Base-by-base conservation (phyloP, 2,888 invertebrate genomes). In the Chrysopilus asiliformis region DNA sequence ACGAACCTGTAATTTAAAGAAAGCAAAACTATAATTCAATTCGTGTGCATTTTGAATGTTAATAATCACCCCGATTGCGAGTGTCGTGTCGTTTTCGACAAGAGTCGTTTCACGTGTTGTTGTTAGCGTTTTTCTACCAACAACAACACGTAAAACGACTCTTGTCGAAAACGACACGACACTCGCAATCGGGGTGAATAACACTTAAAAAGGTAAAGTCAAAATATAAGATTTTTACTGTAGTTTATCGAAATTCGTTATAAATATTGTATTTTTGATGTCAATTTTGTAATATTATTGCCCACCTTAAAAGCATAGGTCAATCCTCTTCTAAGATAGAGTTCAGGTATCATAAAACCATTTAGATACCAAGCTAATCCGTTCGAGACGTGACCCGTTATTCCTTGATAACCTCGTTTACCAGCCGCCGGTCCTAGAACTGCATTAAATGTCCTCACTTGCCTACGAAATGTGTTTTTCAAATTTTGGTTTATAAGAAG, bases 351-450 rank as follows among this genome's bases (percentile, higher is more conserved):
- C 49, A 93, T 67, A 52, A 77, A 75, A 0, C 93, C 93, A 62
- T 94, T 91, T 43, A 94, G 82, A 64, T 91, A 94, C 89, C 90
- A 93, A 9, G 87, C 79, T 28, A 84, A 65, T 1, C 76, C 80
- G 47, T 73, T 79, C 24, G 75, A 74, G 18, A 74, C 72, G 56
- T 76, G 76, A 3, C 74, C 74, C 43, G 79, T 78, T 32, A 75
- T 68, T 29, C 76, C 77, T 58, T 78, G 75, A 57, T 84, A 82
- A 10, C 87, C 89, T 38, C 78, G 73, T 53, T 69, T 67, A 0
- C 82, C 86, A 4, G 84, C 91, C 16, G 86, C 76, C 3, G 89
- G 86, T 0, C 93, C 93, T 39, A 93, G 64, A 40, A 79, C 74
- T 17, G 87, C 80, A 44, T 72, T 75, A 57, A 91, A 89, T 36